Evolutionary conservation across 2,797 vertebrate genomes (phyloP).

Genomic region (Podarcis siculus): DNA sequence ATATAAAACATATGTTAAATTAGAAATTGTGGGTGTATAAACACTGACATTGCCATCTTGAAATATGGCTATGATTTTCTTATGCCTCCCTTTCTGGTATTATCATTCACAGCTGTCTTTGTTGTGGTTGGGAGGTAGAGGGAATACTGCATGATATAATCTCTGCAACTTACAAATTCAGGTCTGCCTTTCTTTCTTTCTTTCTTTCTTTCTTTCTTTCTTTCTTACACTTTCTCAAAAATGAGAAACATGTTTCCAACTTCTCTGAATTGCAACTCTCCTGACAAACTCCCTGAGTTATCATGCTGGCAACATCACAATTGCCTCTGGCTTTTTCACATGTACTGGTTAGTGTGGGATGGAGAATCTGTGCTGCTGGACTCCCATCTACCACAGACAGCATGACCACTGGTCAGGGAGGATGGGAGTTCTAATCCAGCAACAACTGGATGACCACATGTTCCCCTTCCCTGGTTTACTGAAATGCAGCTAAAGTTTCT

Average conservation of each 20-base stretch:
- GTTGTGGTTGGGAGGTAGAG: too few relatives aligned
- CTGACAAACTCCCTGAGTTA: neutral
- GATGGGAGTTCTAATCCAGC: neutral
- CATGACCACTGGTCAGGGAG: too few relatives aligned
- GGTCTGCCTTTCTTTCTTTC: neutral
- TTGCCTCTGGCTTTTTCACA: neutral
- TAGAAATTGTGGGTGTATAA: neutral
- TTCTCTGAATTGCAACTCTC: fast-evolving
- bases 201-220: too few relatives aligned
- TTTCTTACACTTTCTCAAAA: neutral
- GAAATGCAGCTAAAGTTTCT: neutral
- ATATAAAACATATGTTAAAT: neutral
- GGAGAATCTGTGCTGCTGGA: too few relatives aligned
- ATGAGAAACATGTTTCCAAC: neutral
- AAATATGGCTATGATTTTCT: neutral
- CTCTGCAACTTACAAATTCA: neutral
- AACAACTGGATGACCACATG: neutral
- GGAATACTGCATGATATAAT: neutral
- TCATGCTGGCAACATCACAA: neutral
- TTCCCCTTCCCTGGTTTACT: neutral
- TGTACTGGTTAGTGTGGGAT: neutral
- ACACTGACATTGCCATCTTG: neutral
- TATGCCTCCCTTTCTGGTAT: neutral
- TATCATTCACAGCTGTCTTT: neutral
- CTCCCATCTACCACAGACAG: too few relatives aligned